These are phyloP conservation scores for Eristalis tenax DNA, from an alignment of 2,888 invertebrate species.

Conservation along the genomic window DNA sequence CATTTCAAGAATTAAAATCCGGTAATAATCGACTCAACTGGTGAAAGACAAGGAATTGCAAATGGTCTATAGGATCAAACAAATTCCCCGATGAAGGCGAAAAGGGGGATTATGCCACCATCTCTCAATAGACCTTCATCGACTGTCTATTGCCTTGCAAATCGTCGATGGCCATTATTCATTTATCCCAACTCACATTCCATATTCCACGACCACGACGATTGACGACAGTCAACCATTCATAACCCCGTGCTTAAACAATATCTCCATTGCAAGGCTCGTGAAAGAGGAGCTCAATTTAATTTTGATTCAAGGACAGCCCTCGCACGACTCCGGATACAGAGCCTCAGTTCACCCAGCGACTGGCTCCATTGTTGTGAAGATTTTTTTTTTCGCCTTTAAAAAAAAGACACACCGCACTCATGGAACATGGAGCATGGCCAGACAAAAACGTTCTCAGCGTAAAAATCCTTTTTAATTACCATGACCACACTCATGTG, in stretches of 20 bases:
- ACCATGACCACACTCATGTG: neutral
- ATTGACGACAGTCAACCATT: neutral
- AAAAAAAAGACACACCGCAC: neutral
- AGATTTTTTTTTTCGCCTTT: neutral
- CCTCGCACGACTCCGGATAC: neutral
- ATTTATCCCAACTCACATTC: neutral
- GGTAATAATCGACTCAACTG: too few species aligned
- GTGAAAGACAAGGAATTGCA: too few species aligned
- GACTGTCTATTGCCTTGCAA: neutral
- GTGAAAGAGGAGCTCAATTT: neutral
- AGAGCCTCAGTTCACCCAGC: neutral
- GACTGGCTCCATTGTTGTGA: neutral
- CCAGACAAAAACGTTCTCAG: neutral
- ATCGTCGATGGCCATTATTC: neutral
- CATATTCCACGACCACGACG: too few species aligned
- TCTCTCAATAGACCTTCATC: neutral
- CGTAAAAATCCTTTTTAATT: slow-evolving; percentile 29
- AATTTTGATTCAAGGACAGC: slow-evolving; percentile 1
- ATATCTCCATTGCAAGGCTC: neutral
- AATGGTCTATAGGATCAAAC: too few species aligned
- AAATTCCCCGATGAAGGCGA: too few species aligned
- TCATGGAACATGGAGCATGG: neutral
- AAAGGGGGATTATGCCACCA: neutral
- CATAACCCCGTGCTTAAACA: neutral
- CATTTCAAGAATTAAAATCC: too few species aligned